A percentile compares a stretch with the other conserved stretches of the same genome.
Conservation (phyloP, 2,888 invertebrate species). For the Calliopum simillimum region DNA sequence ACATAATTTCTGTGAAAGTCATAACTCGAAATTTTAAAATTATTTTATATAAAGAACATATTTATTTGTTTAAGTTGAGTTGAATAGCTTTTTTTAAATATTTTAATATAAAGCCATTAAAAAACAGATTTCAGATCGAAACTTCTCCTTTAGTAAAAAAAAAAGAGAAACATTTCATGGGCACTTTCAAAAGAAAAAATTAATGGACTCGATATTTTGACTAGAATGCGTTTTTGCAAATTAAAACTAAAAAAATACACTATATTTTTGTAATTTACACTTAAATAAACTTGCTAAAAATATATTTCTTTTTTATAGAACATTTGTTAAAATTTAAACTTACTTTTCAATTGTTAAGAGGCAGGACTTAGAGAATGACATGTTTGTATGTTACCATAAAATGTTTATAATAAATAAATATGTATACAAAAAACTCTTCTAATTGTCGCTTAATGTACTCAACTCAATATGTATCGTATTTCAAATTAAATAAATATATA, state of each 20-base stretch:
- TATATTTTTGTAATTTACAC: slow-evolving; percentile 13
- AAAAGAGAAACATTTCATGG: neutral
- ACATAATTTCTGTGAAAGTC: too few species aligned
- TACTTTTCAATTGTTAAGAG: neutral
- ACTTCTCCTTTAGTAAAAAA: neutral
- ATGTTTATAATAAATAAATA: neutral
- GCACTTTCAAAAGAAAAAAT: neutral
- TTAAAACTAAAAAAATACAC: slow-evolving; percentile 2
- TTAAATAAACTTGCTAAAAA: neutral
- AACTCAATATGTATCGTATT: neutral
- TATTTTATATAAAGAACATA: too few species aligned
- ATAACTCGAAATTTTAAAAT: too few species aligned
- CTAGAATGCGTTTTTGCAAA: slow-evolving; percentile 24
- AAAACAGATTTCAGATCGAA: too few species aligned
- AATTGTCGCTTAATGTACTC: slow-evolving; percentile 11
- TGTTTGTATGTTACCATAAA: neutral
- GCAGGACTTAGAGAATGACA: neutral
- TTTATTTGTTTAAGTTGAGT: too few species aligned
- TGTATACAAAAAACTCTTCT: neutral
- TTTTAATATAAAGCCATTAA: too few species aligned
- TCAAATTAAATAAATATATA: slow-evolving; percentile 2
- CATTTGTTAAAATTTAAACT: neutral
- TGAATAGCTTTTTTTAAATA: too few species aligned
- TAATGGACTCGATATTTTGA: slow-evolving; percentile 14
- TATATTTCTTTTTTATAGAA: neutral